Conservation (phyloP, 1,140 invertebrate species). For the Gryllus bimaculatus region DNA sequence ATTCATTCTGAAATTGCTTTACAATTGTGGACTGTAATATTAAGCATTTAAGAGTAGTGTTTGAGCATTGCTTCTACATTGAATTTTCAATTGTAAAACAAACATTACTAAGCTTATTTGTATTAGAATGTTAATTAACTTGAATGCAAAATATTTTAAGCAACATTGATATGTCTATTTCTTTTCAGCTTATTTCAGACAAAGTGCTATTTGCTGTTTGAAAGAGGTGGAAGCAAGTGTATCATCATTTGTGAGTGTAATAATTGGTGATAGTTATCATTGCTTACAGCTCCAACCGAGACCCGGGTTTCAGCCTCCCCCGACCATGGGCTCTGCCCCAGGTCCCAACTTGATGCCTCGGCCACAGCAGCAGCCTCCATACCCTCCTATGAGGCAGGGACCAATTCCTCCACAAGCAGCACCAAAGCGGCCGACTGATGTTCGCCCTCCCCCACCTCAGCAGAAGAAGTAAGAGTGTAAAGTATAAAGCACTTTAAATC, state of each 20-base stretch:
- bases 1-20: no score
- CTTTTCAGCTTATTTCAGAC: no score
- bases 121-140: not conserved
- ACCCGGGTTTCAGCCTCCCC: slow-evolving; percentile 43
- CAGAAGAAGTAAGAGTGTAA: slow-evolving; percentile 41
- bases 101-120: not conserved
- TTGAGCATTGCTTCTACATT: not conserved
- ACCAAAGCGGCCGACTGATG: slow-evolving; percentile 50
- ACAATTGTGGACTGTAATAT: no score
- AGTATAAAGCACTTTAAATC: slow-evolving; percentile 10
- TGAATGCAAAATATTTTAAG: no score
- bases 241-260: no score
- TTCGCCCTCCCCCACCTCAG: slow-evolving; percentile 47
- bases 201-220: no score
- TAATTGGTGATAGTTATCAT: not conserved
- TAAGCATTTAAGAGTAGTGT: no score
- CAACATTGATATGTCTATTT: no score
- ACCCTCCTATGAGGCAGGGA: slow-evolving; percentile 47
- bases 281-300: slow-evolving; percentile 38
- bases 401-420: slow-evolving; percentile 42
- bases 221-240: no score
- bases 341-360: slow-evolving; percentile 46
- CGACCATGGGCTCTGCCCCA: slow-evolving; percentile 33
- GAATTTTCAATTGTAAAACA: not conserved
- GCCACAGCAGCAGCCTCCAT: slow-evolving; percentile 41